Percentiles rank a stretch among this genome's conserved stretches.
Evolutionary conservation across 2,113 vertebrate species (phyloP).

Genomic region (Eptesicus fuscus): DNA sequence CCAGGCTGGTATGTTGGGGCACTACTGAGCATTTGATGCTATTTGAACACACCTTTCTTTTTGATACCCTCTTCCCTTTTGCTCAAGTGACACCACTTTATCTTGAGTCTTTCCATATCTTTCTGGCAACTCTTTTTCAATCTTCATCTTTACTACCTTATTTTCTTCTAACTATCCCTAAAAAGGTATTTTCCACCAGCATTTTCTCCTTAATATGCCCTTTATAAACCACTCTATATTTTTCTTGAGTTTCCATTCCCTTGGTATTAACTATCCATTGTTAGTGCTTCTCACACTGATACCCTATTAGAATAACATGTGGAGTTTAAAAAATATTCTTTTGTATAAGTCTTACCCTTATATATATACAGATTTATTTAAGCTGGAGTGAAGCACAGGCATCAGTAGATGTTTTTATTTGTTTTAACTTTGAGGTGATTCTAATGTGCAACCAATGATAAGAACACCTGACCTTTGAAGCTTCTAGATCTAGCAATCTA

Average conservation of each 20-base stretch:
- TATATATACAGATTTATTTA: neutral
- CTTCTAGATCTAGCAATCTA: neutral
- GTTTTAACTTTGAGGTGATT: neutral
- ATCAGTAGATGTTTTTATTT: neutral
- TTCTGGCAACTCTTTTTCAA: neutral
- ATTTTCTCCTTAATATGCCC: neutral
- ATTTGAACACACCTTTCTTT: neutral
- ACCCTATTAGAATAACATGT: neutral
- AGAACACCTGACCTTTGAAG: neutral
- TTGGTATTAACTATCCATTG: neutral
- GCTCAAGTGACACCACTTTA: neutral
- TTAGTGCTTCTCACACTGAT: neutral
- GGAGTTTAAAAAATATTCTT: neutral
- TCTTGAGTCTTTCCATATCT: neutral
- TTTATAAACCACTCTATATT: neutral
- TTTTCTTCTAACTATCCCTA: neutral
- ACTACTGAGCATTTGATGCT: neutral
- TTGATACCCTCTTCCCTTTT: neutral
- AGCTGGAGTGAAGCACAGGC: neutral
- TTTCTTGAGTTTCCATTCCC: neutral
- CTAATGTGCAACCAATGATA: neutral
- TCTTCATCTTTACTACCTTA: neutral
- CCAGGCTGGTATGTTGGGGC: neutral
- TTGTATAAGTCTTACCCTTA: neutral
- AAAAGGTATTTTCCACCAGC: neutral